These are phyloP conservation scores for Siphamia tubifer DNA, from an alignment of 2,113 vertebrate genomes.

Conservation along the genomic window DNA sequence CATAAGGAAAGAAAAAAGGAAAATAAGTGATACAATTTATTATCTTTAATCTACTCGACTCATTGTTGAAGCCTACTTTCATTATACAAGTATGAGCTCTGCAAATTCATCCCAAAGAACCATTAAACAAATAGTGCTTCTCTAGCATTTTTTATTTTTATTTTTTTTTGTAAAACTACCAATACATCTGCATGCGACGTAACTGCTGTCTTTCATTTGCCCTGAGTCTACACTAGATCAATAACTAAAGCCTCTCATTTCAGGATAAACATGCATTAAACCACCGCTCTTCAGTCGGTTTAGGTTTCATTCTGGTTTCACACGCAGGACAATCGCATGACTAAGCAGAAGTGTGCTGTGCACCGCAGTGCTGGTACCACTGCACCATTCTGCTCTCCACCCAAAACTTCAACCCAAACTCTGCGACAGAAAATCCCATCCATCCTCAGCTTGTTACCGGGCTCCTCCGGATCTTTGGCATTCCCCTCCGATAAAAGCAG, in stretches of 20 bases:
- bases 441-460: constrained; percentile 82
- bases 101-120: background rate
- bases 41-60: no score
- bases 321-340: constrained; percentile 48
- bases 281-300: background rate
- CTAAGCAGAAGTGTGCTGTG: constrained; percentile 56
- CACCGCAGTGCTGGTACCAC: constrained; percentile 58
- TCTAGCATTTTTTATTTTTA: background rate
- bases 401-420: constrained; percentile 78
- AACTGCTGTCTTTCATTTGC: constrained; percentile 46
- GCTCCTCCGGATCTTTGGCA: constrained; percentile 81
- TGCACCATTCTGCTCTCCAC: constrained; percentile 72
- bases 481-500: constrained; percentile 74
- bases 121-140: no score
- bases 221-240: background rate
- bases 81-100: background rate
- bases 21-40: no score
- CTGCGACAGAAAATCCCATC: constrained; percentile 31
- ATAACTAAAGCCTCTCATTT: background rate
- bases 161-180: background rate
- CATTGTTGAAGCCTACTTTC: no score
- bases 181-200: background rate
- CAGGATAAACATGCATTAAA: background rate
- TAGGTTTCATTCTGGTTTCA: background rate
- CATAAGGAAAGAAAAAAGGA: no score